Percentiles rank a stretch among this genome's conserved stretches.
Conservation (phyloP, 2,797 vertebrate genomes). For the Lacerta agilis region DNA sequence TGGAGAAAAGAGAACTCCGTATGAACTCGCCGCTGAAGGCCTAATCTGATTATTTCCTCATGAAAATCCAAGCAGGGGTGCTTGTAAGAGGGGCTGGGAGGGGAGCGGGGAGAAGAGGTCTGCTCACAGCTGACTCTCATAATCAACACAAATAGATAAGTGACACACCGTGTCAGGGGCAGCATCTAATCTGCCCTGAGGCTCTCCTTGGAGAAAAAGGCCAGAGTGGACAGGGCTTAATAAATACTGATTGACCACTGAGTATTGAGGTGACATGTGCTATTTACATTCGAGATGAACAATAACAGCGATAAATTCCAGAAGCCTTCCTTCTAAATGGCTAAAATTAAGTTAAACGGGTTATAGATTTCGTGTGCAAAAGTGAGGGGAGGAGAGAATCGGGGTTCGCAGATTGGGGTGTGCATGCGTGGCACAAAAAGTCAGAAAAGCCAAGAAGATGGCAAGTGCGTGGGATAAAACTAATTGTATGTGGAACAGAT, state of each 20-base stretch:
- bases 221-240: constrained; percentile 81
- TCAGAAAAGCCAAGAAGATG: fast-evolving
- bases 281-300: constrained; percentile 66
- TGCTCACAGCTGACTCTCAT: constrained; percentile 83
- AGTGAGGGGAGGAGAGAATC: fast-evolving
- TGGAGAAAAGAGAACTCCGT: constrained; percentile 84
- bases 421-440: neutral
- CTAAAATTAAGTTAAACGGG: constrained; percentile 70
- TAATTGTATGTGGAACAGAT: fast-evolving
- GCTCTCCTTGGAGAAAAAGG: constrained; percentile 76
- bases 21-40: constrained; percentile 83
- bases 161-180: constrained; percentile 73
- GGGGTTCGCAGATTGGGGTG: fast-evolving
- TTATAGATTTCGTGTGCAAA: neutral
- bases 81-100: constrained; percentile 81
- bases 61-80: constrained; percentile 86
- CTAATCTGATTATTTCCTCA: constrained; percentile 89
- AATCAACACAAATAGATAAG: constrained; percentile 81
- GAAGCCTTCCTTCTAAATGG: constrained; percentile 58
- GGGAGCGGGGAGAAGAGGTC: constrained; percentile 70
- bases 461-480: fast-evolving
- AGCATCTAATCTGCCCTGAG: constrained; percentile 72
- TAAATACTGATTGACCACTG: constrained; percentile 81
- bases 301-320: constrained; percentile 78
- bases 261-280: constrained; percentile 76